These are phyloP conservation scores for Tipula lateralis DNA, from an alignment of 2,888 invertebrate genomes.

Conservation along the genomic window DNA sequence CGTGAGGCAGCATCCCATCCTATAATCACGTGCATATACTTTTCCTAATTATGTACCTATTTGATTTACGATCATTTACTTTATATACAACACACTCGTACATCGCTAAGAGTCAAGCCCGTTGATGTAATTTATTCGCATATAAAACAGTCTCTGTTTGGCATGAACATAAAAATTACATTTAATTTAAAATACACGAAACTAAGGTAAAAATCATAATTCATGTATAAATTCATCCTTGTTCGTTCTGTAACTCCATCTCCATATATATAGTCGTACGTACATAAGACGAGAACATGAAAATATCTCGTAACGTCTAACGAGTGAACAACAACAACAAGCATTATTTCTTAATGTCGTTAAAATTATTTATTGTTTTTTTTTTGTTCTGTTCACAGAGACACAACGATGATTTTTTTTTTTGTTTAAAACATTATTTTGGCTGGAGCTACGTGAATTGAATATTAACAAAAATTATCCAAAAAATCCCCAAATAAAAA, in stretches of 20 bases:
- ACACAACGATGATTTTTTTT: not conserved
- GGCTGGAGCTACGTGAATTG: not conserved
- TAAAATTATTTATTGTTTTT: not conserved
- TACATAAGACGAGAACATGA: not conserved
- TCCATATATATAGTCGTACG: too few relatives aligned
- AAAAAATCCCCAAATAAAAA: not conserved
- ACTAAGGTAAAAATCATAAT: slow-evolving; percentile 8
- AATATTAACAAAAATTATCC: not conserved
- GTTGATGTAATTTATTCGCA: not conserved
- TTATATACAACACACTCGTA: not conserved
- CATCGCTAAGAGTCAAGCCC: not conserved
- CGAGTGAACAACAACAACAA: not conserved
- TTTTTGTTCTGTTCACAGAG: not conserved
- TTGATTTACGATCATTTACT: not conserved
- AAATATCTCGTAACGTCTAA: not conserved
- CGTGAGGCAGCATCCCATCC: too few relatives aligned
- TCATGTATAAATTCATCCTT: not conserved
- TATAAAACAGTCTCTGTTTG: not conserved
- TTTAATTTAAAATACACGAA: not conserved
- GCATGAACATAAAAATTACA: not conserved
- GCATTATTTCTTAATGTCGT: not conserved
- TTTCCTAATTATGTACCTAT: not conserved
- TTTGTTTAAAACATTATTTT: not conserved
- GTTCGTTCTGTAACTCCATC: not conserved
- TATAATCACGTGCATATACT: not conserved